Evolutionary conservation across 2,797 vertebrate species (phyloP), one percentile per base, ranked within the genome.

Genomic region (Apogon talboti): DNA sequence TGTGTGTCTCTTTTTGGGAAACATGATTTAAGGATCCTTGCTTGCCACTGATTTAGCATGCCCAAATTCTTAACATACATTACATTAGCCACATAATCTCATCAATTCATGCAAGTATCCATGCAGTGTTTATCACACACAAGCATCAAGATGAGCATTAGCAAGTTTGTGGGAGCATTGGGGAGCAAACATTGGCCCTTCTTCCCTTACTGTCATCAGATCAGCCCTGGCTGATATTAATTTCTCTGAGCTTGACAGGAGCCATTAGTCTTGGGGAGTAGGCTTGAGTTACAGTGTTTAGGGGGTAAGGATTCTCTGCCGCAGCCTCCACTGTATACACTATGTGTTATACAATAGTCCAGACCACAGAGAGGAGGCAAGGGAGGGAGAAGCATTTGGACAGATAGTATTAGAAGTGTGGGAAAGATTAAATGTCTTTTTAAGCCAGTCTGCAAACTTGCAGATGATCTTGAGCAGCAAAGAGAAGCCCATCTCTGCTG

Each of bases 201-300:
- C 79, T 59, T 40, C 40, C 49, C 56, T 52, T 21, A 33, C 47
- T 76, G 65, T 90, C 63, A 46, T 51, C 68, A 60, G 63, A 79
- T 70, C 40, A 28, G 53, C 21, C 13, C 50, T 57, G 71, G 53
- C 74, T 79, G 72, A 87, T 88, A 80, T 85, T 85, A 11, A 90
- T 91, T 91, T 89, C 87, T 72, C 33, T 57, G 55, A 61, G 61
- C 52, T 81, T 83, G 84, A 89, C 85, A 86, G 61, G 67, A 56
- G 67, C 79, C 73, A 85, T 91, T 87, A 82, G 72, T 90, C 87
- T 85, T 88, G 55, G 65, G 63, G 77, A 88, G 76, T 49, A 74
- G 76, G 82, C 43, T 89, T 87, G 80, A 83, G 81, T 91, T 89
- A 73, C 79, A 62, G 77, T 13, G 59, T 82, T 79, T 65, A 65